Evolutionary conservation across 2,888 invertebrate species (phyloP).

Genomic region (Athrips mouffetella): DNA sequence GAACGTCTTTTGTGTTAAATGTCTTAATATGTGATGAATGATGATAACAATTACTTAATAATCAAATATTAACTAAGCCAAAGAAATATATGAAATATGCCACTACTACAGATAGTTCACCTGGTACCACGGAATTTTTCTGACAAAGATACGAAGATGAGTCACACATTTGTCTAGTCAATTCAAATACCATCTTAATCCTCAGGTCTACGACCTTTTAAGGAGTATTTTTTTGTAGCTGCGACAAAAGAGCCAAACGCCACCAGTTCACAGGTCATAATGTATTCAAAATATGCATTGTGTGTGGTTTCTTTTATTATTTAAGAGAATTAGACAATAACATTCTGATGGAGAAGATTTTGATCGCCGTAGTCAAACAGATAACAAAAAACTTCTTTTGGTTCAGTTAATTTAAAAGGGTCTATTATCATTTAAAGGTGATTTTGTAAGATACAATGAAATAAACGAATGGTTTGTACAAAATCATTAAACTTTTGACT

Average conservation of each 20-base stretch:
- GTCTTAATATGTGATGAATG: too few relatives aligned
- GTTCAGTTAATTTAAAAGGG: slow-evolving; percentile 42
- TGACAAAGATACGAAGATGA: slow-evolving; percentile 36
- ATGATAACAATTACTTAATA: too few relatives aligned
- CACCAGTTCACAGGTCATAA: slow-evolving; percentile 65
- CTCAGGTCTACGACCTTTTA: slow-evolving; percentile 45
- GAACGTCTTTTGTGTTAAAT: too few relatives aligned
- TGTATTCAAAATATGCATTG: slow-evolving; percentile 74
- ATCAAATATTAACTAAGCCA: too few relatives aligned
- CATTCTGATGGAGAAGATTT: slow-evolving; percentile 48
- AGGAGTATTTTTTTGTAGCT: slow-evolving; percentile 39
- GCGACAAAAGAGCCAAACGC: slow-evolving; percentile 44
- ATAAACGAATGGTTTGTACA: too few relatives aligned
- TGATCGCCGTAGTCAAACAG: slow-evolving; percentile 41
- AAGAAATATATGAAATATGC: too few relatives aligned
- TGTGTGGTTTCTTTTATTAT: slow-evolving; percentile 52
- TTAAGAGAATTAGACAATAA: slow-evolving; percentile 57
- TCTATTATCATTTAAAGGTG: too few relatives aligned
- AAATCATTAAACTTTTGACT: too few relatives aligned
- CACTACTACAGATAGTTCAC: neutral
- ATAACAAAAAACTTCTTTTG: slow-evolving; percentile 38
- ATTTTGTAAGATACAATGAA: too few relatives aligned
- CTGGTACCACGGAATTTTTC: neutral
- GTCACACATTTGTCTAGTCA: slow-evolving; percentile 40
- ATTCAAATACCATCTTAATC: slow-evolving; percentile 45